Conservation (phyloP, 2,888 invertebrate genomes). For the Melieria crassipennis region DNA sequence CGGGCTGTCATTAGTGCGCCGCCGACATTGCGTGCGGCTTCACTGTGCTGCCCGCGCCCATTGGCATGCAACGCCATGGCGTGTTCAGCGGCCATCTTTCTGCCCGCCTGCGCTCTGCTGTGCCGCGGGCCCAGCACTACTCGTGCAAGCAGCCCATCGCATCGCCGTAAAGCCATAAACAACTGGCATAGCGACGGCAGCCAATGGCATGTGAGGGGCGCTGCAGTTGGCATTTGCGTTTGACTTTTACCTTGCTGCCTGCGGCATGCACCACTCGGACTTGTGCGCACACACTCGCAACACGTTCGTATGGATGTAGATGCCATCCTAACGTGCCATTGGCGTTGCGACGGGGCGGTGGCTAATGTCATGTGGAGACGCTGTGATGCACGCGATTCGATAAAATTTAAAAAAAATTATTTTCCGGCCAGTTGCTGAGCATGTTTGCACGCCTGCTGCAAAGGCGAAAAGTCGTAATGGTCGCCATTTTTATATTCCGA, state of each 20-base stretch:
- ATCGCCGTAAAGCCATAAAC: background rate
- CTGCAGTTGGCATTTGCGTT: slow-evolving; percentile 10
- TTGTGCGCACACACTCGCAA: background rate
- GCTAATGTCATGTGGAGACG: background rate
- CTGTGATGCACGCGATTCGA: slow-evolving; percentile 55
- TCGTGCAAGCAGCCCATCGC: slow-evolving; percentile 26
- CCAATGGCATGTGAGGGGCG: slow-evolving; percentile 20
- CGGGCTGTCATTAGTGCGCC: background rate
- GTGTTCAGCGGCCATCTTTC: slow-evolving; percentile 39
- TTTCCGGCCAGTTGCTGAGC: background rate
- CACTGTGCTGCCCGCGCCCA: background rate
- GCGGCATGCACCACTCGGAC: slow-evolving; percentile 15
- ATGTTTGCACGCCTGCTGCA: too few relatives aligned
- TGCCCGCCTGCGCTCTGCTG: background rate
- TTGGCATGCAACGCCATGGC: slow-evolving; percentile 9
- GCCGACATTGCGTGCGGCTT: slow-evolving; percentile 8
- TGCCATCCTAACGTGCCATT: background rate
- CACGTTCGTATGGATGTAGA: background rate
- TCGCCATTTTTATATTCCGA: background rate
- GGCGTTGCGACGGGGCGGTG: background rate
- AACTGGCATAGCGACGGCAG: slow-evolving; percentile 4
- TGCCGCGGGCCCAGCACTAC: too few relatives aligned
- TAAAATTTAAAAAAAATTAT: slow-evolving; percentile 42
- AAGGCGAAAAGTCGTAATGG: background rate
- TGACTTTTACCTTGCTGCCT: slow-evolving; percentile 10